Evolutionary conservation across 2,797 vertebrate species (phyloP).

Genomic region (Lagodon rhomboides): DNA sequence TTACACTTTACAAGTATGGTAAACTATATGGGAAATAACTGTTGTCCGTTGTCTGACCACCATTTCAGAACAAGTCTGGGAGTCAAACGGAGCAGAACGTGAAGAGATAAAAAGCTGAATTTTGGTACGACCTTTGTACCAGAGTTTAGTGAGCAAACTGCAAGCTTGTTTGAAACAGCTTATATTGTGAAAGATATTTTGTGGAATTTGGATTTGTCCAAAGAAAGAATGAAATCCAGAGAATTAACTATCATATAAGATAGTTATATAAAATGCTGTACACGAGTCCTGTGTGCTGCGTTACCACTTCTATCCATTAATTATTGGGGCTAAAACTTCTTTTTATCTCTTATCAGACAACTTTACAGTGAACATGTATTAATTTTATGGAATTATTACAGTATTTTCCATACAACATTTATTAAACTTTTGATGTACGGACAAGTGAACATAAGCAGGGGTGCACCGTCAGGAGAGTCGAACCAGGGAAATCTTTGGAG

Average conservation of each 20-base stretch:
- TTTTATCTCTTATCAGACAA: not conserved
- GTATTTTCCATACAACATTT: not conserved
- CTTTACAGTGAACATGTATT: not conserved
- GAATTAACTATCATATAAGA: not conserved
- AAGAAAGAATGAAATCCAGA: no score
- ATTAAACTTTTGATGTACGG: not conserved
- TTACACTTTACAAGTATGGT: not conserved
- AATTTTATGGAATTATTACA: not conserved
- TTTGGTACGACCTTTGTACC: not conserved
- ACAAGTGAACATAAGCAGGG: not conserved
- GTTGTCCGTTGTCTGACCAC: not conserved
- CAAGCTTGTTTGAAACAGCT: constrained; percentile 1
- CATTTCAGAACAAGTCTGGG: not conserved
- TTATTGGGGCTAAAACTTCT: not conserved
- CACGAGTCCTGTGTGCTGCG: not conserved
- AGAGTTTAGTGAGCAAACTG: not conserved
- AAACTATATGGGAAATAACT: not conserved
- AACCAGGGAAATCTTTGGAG: no score
- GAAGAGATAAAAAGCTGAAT: not conserved
- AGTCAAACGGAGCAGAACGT: not conserved
- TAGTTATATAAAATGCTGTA: not conserved
- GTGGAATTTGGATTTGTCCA: not conserved
- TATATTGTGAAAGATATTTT: not conserved
- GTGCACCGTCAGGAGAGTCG: no score
- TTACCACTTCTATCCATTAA: not conserved